Base-by-base conservation (phyloP, 2,888 invertebrate genomes). In the Amaurobius ferox region DNA sequence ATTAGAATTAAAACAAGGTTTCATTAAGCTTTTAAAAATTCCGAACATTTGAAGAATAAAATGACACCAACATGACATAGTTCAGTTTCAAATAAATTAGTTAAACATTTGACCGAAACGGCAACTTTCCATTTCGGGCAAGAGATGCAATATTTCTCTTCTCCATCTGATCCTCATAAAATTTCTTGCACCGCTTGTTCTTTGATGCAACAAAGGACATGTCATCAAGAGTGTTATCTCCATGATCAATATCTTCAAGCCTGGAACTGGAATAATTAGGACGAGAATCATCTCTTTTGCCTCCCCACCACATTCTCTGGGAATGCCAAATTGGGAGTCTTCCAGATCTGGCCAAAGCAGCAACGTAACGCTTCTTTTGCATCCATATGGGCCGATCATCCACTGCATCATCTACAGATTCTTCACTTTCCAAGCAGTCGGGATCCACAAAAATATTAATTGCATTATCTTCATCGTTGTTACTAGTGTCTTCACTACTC, bases 291-390 rank as follows among this genome's bases (percentile, higher is more conserved):
- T 83, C 70, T 32, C 87, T 66, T 40, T 87, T 87, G 28, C 74
- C 81, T 3, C 76, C 67, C 16, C 68, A 62, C 87, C 87, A 87
- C 74, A 79, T 74, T 55, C 87, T 78, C n/a, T 79, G 79, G 0
- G 79, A 48, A n/a, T 83, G 83, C 83, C 83, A 85, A 23, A 73
- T 55, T 1, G 87, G 87, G 13, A 87, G 71, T n/a, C 87, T 66
- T 11, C 87, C 87, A 29, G 83, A 83, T 26, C 87, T 66, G 55
- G 87, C 87, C 35, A 87, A 39, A 39, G 87, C 87, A 19, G 83
- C 83, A 11, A 87, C 76, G 48, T 87, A 87, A 1, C 87, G 73
- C 35, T 87, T 87, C 39, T 85, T 61, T 11, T 72, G 71, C 9
- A 30, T 61, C 55, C 73, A 70, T 28, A 40, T 70, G n/a, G 70